A percentile compares a stretch with the other conserved stretches of the same genome.
Conservation (phyloP, 2,888 invertebrate genomes). For the Eudasyphora cyanicolor region DNA sequence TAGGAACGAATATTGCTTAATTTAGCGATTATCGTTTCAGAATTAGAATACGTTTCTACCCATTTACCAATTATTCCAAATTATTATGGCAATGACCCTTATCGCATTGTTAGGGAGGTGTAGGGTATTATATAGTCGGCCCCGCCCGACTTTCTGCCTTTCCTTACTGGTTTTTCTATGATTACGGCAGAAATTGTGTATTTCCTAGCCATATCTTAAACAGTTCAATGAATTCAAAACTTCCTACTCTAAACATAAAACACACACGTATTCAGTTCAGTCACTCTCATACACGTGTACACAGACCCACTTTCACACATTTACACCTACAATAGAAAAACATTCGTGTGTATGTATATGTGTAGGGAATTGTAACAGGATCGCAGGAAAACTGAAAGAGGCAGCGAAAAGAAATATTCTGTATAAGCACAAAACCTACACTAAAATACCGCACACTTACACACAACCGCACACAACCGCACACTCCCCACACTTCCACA, state of each 20-base stretch:
- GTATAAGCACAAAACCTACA: background rate
- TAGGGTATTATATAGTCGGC: too few species aligned
- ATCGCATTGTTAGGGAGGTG: too few species aligned
- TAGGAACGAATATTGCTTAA: too few species aligned
- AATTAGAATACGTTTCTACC: too few species aligned
- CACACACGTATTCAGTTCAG: too few species aligned
- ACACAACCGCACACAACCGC: background rate
- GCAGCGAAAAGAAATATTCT: background rate
- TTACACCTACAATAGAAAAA: background rate
- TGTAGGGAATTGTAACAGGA: slow-evolving; percentile 40
- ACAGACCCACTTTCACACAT: background rate
- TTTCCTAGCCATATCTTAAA: too few species aligned
- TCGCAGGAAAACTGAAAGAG: slow-evolving; percentile 28
- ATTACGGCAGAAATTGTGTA: too few species aligned
- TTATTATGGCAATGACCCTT: too few species aligned
- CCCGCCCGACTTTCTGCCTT: too few species aligned
- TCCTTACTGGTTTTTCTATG: too few species aligned
- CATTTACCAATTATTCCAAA: too few species aligned
- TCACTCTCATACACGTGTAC: background rate
- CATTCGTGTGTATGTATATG: background rate
- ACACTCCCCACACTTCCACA: background rate
- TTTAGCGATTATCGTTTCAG: too few species aligned
- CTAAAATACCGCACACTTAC: background rate
- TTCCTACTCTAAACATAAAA: background rate
- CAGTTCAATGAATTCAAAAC: background rate